Evolutionary conservation across 2,113 vertebrate species (phyloP), one percentile per base, ranked within the genome.

Genomic region (Podarcis raffonei): DNA sequence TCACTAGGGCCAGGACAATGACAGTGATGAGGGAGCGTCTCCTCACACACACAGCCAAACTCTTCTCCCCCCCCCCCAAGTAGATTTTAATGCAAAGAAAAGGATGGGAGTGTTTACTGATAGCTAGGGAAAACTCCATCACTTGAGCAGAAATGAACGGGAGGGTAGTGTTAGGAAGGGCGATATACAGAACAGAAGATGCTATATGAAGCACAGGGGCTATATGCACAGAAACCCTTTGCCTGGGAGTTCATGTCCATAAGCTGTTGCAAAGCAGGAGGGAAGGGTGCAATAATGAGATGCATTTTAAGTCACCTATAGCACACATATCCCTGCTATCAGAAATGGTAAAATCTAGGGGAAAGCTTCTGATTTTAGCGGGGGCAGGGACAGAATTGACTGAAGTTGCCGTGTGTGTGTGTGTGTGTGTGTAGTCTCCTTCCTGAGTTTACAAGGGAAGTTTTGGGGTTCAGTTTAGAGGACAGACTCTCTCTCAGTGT

Each of bases 1-100:
- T 89, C 6, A 4, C 16, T 42, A 2, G 0, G 90, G 62, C 88
- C 90, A 89, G 91, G n/a, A 93, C 32, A 76, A 84, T 9, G 81
- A 30, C 92, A 2, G 1, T 5, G 0, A 1, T 11, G 69, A 57
- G 39, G 30, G 42, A 76, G 69, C 57, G 39, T 88, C 72, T 65
- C 3, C 2, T 48, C 65, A 71, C 65, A 27, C 48, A 53, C 48
- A 53, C 9, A 53, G 48, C 48, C 9, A 53, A 53, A 3, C 22
- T 42, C 42, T 84, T 89, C 75, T 91, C 84, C 15, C 3, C n/a
- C 8, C 7, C 27, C 65, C 84, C 86, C 35, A 65, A 68, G 87
- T 90, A 69, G 1, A 23, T 5, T 30, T 0, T 0, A 1, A 93
- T 37, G 71, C 35, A 87, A 91, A 78, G 0, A 77, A 12, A 1